A percentile compares a stretch with the other conserved stretches of the same genome.
These are phyloP conservation scores for Lepus timidus DNA, from an alignment of 2,113 vertebrate genomes.

Conservation along the genomic window DNA sequence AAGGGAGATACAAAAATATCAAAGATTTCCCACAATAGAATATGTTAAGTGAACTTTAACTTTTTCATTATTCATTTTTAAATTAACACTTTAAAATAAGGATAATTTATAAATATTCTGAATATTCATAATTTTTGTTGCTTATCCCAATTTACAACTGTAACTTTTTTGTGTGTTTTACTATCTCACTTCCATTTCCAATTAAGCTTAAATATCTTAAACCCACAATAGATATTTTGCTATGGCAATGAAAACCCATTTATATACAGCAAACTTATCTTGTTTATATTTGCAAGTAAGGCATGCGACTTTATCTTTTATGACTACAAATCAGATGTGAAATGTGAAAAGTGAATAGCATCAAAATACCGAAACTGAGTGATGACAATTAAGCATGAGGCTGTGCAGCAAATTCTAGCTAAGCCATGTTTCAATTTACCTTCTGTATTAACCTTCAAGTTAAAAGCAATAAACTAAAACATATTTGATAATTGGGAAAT, in stretches of 20 bases:
- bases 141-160: constrained; percentile 60
- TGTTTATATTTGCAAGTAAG: constrained; percentile 50
- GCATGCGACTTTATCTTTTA: constrained; percentile 24
- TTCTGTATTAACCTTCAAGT: background rate
- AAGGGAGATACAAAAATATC: constrained; percentile 50
- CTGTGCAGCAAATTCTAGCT: constrained; percentile 7
- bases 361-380: constrained; percentile 67
- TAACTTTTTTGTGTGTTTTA: background rate
- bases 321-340: constrained; percentile 59
- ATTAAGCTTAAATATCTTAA: constrained; percentile 75
- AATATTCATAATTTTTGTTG: constrained; percentile 36
- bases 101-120: constrained; percentile 68
- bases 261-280: constrained; percentile 55
- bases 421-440: constrained; percentile 25
- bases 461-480: constrained; percentile 46
- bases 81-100: constrained; percentile 73
- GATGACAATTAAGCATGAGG: constrained; percentile 46
- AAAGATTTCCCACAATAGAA: constrained; percentile 20
- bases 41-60: constrained; percentile 54
- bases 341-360: constrained; percentile 52
- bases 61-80: constrained; percentile 74
- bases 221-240: constrained; percentile 58
- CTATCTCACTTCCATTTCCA: constrained; percentile 71
- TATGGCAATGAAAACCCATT: constrained; percentile 39
- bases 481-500: background rate